A percentile compares a stretch with the other conserved stretches of the same genome.
Evolutionary conservation across 2,888 invertebrate genomes (phyloP).

Genomic region (Drosophila paranaensis): DNA sequence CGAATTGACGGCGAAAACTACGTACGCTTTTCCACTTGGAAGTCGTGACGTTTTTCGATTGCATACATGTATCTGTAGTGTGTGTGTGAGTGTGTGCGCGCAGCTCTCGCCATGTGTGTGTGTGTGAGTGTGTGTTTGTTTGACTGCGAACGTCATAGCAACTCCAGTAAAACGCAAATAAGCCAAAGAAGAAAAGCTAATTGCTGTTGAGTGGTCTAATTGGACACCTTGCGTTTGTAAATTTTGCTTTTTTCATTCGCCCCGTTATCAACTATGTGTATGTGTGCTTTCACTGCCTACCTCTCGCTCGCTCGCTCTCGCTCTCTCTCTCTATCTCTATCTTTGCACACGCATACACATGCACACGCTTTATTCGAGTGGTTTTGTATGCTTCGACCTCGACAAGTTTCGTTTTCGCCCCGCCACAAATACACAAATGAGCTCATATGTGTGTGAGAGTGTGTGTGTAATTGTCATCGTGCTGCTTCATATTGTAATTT

Average conservation of each 20-base stretch:
- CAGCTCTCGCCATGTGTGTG: conserved; percentile 19
- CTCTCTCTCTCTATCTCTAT: conserved; percentile 41
- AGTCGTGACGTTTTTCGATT: conserved; percentile 77
- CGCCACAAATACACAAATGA: conserved; percentile 22
- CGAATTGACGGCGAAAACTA: conserved; percentile 63
- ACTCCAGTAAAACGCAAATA: conserved; percentile 77
- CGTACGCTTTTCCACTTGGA: conserved; percentile 76
- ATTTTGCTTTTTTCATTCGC: conserved; percentile 48
- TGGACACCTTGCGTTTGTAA: conserved; percentile 68
- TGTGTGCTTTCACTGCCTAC: conserved; percentile 28
- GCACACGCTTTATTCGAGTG: conserved; percentile 27
- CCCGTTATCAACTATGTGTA: conserved; percentile 63
- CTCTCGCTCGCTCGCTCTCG: conserved; percentile 40
- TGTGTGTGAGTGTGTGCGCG: conserved; percentile 30
- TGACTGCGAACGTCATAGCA: conserved; percentile 71
- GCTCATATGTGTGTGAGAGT: background rate
- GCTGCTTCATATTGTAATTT: conserved; percentile 54
- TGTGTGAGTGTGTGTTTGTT: conserved; percentile 29
- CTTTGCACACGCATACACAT: conserved; percentile 15
- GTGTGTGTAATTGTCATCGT: conserved; percentile 57
- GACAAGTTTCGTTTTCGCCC: conserved; percentile 63
- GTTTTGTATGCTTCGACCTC: conserved; percentile 64
- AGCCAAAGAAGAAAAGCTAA: conserved; percentile 59
- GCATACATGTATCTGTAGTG: conserved; percentile 29
- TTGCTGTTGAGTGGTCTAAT: conserved; percentile 74